Conservation (phyloP, 2,888 invertebrate genomes). For the Melieria picta region DNA sequence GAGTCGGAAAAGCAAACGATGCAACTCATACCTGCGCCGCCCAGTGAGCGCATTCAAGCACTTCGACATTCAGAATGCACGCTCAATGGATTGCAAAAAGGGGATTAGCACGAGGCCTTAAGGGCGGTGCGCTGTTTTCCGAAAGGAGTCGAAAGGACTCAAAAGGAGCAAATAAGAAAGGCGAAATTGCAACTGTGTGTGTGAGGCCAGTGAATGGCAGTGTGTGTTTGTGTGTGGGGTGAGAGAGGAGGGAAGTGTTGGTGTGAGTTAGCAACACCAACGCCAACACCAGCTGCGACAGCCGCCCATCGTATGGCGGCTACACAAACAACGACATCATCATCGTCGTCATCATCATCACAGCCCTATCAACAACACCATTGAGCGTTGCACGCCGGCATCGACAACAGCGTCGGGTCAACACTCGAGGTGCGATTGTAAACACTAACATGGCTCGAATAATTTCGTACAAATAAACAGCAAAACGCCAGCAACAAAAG, state of each 20-base stretch:
- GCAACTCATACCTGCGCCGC: too few species aligned
- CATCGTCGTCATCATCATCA: too few species aligned
- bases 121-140: too few species aligned
- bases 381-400: not conserved
- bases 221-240: too few species aligned
- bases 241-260: constrained; percentile 33
- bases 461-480: constrained; percentile 30
- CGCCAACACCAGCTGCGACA: constrained; percentile 37
- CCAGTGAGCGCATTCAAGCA: too few species aligned
- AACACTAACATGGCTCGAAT: constrained; percentile 45
- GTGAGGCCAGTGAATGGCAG: not conserved
- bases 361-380: too few species aligned
- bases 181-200: not conserved
- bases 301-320: constrained; percentile 3
- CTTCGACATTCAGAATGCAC: too few species aligned
- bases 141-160: constrained; percentile 9
- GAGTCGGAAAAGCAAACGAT: too few species aligned
- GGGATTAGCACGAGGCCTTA: too few species aligned
- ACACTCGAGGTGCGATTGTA: constrained; percentile 63
- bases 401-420: constrained; percentile 58
- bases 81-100: too few species aligned
- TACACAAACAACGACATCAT: too few species aligned
- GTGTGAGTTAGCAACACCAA: constrained; percentile 39
- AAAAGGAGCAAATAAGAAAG: not conserved
- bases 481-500: constrained; percentile 7